Evolutionary conservation across 2,888 invertebrate species (phyloP), one percentile per base, ranked within the genome.

Genomic region (Subacronicta megacephala): DNA sequence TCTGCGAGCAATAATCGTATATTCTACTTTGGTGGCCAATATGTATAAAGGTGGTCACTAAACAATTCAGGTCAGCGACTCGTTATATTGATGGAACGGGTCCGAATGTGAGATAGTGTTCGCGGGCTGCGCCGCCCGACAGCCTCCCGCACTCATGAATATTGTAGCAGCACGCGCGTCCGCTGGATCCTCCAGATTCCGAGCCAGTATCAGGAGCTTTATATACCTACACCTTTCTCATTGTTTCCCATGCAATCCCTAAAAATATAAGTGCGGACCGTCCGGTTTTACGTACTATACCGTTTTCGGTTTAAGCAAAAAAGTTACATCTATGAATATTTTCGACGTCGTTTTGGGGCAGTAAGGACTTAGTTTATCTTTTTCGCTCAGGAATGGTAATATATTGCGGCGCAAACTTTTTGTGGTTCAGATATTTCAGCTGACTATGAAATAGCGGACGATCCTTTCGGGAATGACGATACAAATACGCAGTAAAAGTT

Each of bases 51-150:
- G 85, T 84, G 75, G 79, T 78, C 80, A 78, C 83, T 85, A 86
- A 85, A 88, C 86, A 87, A 88, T 87, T 87, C 86, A 84, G 85
- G 84, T 85, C 87, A 83, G 84, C 75, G 72, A 82, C 87, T 88
- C 84, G 86, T 89, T 88, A 87, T 84, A 88, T 87, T 87, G 88
- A 89, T 86, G 85, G 84, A 87, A 81, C 79, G 84, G 80, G 84
- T 84, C 82, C 81, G 82, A 88, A 81, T 85, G 87, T 78, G 84
- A 82, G 85, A 83, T 84, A 85, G 86, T 85, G 84, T 80, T 80
- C 78, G 81, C 80, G 80, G 78, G 72, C 75, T 44, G 50, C 58
- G 52, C 70, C 65, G 73, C 71, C 74, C 65, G 75, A 71, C 76
- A 77, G 73, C 81, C 77, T 72, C 71, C 78, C 77, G 74, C 72